Evolutionary conservation across 1,140 invertebrate genomes (phyloP).

Genomic region (Ruditapes philippinarum): DNA sequence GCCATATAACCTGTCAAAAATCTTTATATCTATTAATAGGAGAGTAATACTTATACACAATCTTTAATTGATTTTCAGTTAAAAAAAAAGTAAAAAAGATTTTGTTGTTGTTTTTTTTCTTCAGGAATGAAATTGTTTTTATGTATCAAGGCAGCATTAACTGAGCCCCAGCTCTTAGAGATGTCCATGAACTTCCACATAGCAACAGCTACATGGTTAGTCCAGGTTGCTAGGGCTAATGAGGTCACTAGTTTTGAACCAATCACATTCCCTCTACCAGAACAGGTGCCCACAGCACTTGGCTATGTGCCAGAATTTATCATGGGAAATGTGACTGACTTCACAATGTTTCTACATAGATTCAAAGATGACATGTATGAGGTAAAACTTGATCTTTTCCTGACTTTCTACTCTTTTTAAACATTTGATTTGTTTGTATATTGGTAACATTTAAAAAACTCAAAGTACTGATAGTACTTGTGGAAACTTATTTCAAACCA

Average conservation of each 20-base stretch:
- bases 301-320: slow-evolving; percentile 96
- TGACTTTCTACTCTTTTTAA: too few relatives aligned
- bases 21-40: too few relatives aligned
- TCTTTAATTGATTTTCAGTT: too few relatives aligned
- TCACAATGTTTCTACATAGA: slow-evolving; percentile 91
- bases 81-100: too few relatives aligned
- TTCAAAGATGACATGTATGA: slow-evolving; percentile 87
- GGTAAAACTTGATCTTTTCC: too few relatives aligned
- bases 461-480: too few relatives aligned
- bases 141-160: slow-evolving; percentile 90
- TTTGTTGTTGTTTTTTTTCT: too few relatives aligned
- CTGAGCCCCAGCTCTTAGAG: slow-evolving; percentile 91
- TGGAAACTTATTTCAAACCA: too few relatives aligned
- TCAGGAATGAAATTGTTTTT: slow-evolving; percentile 86
- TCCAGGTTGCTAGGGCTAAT: slow-evolving; percentile 90
- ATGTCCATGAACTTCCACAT: slow-evolving; percentile 92
- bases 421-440: too few relatives aligned
- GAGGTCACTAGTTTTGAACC: slow-evolving; percentile 86
- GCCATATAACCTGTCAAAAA: too few relatives aligned
- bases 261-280: slow-evolving; percentile 90
- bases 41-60: too few relatives aligned
- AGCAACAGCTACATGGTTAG: slow-evolving; percentile 94
- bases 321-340: slow-evolving; percentile 95
- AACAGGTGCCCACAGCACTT: slow-evolving; percentile 82
- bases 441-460: too few relatives aligned